Percentiles rank a stretch among this genome's conserved stretches.
Conservation (phyloP, 2,797 vertebrate species). For the Cossypha caffra region DNA sequence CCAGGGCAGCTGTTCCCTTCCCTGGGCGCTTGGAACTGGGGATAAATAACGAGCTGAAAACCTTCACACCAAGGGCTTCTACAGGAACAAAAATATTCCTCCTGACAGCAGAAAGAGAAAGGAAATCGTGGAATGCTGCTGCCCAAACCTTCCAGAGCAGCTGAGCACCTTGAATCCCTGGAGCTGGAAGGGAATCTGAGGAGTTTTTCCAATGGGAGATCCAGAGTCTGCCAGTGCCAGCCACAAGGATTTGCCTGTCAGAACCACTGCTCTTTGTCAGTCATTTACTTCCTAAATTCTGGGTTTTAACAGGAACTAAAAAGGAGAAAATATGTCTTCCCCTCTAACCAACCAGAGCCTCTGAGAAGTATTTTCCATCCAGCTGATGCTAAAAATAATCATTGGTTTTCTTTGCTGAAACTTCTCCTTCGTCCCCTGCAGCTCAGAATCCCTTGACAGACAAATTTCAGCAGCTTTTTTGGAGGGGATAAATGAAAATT, state of each 20-base stretch:
- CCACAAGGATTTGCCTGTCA: not conserved
- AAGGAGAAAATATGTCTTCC: not conserved
- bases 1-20: not conserved
- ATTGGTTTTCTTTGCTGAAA: not conserved
- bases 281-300: not conserved
- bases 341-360: not conserved
- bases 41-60: not conserved
- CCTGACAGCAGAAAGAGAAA: not conserved
- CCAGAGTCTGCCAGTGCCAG: not conserved
- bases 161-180: not conserved
- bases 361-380: slow-evolving; percentile 21
- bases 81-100: not conserved
- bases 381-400: not conserved
- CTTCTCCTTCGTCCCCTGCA: not conserved
- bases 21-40: fast-evolving
- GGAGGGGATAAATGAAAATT: not conserved
- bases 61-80: not conserved
- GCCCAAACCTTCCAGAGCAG: not conserved
- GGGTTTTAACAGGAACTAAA: not conserved
- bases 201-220: not conserved
- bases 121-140: not conserved
- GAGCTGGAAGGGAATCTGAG: not conserved
- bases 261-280: not conserved
- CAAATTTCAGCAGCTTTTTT: not conserved
- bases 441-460: not conserved